phyloP scores from a whole-genome alignment of 2,113 vertebrate species.

The Mustelus asterias region DNA sequence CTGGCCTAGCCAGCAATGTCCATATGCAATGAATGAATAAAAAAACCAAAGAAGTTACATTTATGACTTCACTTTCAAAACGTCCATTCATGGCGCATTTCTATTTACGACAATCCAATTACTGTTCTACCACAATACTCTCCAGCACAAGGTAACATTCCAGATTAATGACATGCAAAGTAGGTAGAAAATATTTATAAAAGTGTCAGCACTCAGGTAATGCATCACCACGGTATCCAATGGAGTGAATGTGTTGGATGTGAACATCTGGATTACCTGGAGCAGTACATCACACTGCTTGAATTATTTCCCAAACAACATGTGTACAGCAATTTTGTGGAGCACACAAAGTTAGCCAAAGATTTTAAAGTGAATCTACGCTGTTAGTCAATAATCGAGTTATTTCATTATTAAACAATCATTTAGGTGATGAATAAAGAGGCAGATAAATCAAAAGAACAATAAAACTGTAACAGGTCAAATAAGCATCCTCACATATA shows the following conservation, averaged over 20 bases:
- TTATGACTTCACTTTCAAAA: background rate
- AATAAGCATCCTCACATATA: background rate
- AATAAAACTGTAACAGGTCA: background rate
- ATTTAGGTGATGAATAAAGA: background rate
- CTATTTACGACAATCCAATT: background rate
- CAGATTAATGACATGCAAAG: background rate
- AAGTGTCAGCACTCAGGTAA: background rate
- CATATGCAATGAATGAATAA: no score
- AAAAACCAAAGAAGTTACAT: background rate
- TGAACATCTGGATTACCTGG: background rate
- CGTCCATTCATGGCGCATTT: background rate
- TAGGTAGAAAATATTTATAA: background rate
- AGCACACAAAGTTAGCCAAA: background rate
- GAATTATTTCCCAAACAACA: background rate
- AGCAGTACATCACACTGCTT: background rate
- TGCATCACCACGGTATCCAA: background rate
- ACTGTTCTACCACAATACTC: no score
- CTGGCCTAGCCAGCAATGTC: no score
- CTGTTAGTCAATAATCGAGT: no score
- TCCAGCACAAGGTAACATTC: background rate
- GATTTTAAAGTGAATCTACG: background rate
- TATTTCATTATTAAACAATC: no score
- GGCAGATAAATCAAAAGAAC: background rate
- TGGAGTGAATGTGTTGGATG: background rate
- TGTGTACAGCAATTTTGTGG: background rate